These are phyloP conservation scores for Oreochromis spilurus DNA, from an alignment of 2,113 vertebrate species.

Conservation along the genomic window DNA sequence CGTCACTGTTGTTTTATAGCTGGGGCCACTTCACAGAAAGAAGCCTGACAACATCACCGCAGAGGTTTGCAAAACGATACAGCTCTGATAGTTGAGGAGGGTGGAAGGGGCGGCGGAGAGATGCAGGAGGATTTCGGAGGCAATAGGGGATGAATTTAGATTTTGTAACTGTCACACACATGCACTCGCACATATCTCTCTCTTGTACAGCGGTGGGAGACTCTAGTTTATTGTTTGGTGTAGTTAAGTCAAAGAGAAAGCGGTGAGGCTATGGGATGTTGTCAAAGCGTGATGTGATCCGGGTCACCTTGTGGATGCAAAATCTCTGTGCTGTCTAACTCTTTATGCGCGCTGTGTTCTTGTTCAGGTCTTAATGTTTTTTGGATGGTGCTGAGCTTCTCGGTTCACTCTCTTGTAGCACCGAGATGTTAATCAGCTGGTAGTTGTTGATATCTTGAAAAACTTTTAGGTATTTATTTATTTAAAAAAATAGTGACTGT, in stretches of 20 bases:
- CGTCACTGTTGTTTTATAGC: slow-evolving; percentile 74
- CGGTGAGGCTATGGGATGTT: slow-evolving; percentile 40
- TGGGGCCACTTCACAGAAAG: slow-evolving; percentile 70
- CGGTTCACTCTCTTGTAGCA: background rate
- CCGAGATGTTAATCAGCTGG: background rate
- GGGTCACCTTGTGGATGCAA: slow-evolving; percentile 4
- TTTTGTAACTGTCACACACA: slow-evolving; percentile 51
- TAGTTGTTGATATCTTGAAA: background rate
- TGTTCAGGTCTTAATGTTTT: background rate
- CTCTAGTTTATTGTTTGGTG: slow-evolving; percentile 7
- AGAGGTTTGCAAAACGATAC: slow-evolving; percentile 73
- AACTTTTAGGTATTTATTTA: background rate
- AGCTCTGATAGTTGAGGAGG: slow-evolving; percentile 67
- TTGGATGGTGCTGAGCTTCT: background rate
- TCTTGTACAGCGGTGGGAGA: slow-evolving; percentile 25
- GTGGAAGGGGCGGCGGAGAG: slow-evolving; percentile 23
- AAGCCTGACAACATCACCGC: slow-evolving; percentile 69
- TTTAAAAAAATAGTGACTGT: background rate
- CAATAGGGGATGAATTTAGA: slow-evolving; percentile 58
- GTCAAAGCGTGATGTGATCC: background rate
- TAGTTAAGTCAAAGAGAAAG: slow-evolving; percentile 56
- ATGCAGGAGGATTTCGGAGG: slow-evolving; percentile 32
- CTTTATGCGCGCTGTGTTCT: background rate
- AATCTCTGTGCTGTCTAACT: background rate
- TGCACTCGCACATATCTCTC: slow-evolving; percentile 15